Evolutionary conservation across 2,888 invertebrate species (phyloP).

Genomic region (Drosophila formosana): DNA sequence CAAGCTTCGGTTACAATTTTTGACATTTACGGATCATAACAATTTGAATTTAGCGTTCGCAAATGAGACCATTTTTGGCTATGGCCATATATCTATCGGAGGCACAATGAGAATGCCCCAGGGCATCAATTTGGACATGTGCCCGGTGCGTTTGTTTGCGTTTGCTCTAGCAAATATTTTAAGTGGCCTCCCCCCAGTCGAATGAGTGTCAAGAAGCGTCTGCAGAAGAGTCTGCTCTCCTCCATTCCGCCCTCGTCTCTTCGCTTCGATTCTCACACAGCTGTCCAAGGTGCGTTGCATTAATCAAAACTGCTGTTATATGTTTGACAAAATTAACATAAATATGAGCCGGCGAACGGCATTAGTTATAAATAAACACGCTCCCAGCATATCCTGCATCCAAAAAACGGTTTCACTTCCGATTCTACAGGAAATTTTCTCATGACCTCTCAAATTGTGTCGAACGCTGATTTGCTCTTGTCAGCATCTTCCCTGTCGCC

Average conservation of each 20-base stretch:
- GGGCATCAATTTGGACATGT: constrained; percentile 84
- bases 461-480: constrained; percentile 68
- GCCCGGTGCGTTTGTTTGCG: constrained; percentile 56
- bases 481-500: constrained; percentile 38
- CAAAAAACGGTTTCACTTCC: constrained; percentile 76
- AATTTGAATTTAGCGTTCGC: constrained; percentile 80
- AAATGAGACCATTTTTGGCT: constrained; percentile 79
- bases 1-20: constrained; percentile 63
- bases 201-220: constrained; percentile 47
- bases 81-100: constrained; percentile 20
- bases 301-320: constrained; percentile 77
- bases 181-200: constrained; percentile 60
- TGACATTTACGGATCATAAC: constrained; percentile 85
- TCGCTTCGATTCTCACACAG: constrained; percentile 29
- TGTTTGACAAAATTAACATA: constrained; percentile 73
- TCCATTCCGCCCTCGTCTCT: not conserved
- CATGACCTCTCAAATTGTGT: constrained; percentile 66
- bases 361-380: constrained; percentile 58
- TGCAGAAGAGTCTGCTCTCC: not conserved
- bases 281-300: constrained; percentile 77
- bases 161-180: constrained; percentile 68
- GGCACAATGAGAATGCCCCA: constrained; percentile 70
- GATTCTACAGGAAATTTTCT: constrained; percentile 65
- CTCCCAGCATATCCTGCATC: constrained; percentile 64
- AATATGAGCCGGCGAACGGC: constrained; percentile 53